Evolutionary conservation across 2,888 invertebrate species (phyloP), one percentile per base, ranked within the genome.

Genomic region (Autographa gamma): DNA sequence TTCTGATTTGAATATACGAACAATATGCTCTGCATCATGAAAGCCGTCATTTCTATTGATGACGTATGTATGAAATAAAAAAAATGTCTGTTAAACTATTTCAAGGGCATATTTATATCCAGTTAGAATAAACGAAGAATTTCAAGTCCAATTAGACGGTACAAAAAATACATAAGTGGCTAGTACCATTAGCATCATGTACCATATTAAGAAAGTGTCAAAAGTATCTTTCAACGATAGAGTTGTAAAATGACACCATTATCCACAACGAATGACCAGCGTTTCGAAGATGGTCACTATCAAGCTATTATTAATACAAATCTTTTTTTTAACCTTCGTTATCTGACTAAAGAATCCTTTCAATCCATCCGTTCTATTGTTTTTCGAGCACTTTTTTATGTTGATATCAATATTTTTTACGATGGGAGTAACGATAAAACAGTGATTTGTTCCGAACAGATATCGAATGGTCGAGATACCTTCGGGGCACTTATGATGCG

Each of bases 381-480:
- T 95, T 95, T 95, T 95, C 90, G 90, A 87, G 86, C 91, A 89
- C 91, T 95, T 94, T 93, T 95, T 95, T 95, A 90, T 93, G 88
- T 92, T 92, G 94, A 94, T 95, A 95, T 94, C 94, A 93, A 93
- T 94, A 93, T 94, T 95, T 95, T 95, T 95, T 94, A 92, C 92
- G 95, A 95, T 95, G 89, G 89, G 87, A 88, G 90, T 89, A 89
- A 86, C 91, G 95, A 95, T 95, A 95, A 95, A 93, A 90, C 89
- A 90, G 93, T 95, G 95, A 95, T 95, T 95, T 95, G 95, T 95
- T 93, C 93, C 82, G 88, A 92, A 90, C 88, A 90, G 93, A 94
- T 95, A 94, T 93, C 91, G 91, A 88, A 83, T 86, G 88, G 65
- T 71, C 79, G 76, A 89, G 89, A 92, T 93, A 93, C 93, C 94